These are phyloP conservation scores for Stichodactyla helianthus DNA, from an alignment of 64 coral and sea anemone species.

Conservation along the genomic window DNA sequence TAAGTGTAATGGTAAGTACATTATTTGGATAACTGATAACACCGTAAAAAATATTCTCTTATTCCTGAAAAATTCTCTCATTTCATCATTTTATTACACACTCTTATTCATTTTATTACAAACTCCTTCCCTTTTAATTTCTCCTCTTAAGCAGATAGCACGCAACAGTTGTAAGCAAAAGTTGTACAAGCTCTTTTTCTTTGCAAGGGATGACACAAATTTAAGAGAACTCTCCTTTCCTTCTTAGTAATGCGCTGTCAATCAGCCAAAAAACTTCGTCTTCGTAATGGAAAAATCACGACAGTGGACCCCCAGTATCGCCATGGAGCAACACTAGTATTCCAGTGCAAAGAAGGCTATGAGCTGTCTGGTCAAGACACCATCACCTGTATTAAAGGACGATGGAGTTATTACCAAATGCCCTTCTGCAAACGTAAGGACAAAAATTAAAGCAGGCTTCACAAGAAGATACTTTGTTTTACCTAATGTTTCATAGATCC, in stretches of 20 bases:
- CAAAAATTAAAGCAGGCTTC: not conserved
- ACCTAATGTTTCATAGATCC: too few relatives aligned
- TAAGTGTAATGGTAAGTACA: constrained; percentile 46
- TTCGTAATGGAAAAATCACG: constrained; percentile 39
- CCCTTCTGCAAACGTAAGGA: constrained; percentile 60
- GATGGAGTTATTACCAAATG: constrained; percentile 24
- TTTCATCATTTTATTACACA: not conserved
- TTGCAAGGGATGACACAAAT: not conserved
- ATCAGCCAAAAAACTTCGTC: not conserved
- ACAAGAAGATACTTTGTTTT: too few relatives aligned
- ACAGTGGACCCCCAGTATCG: constrained; percentile 44
- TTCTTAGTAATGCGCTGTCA: constrained; percentile 43
- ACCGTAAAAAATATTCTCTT: not conserved
- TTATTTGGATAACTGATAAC: too few relatives aligned
- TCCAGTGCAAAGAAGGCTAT: constrained; percentile 59
- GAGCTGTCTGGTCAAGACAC: constrained; percentile 45
- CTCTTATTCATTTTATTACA: not conserved
- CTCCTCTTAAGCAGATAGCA: not conserved
- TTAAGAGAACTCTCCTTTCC: not conserved
- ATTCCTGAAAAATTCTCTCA: not conserved
- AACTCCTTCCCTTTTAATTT: not conserved
- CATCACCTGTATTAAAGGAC: constrained; percentile 30
- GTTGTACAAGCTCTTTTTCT: not conserved
- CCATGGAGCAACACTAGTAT: constrained; percentile 49
- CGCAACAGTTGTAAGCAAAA: too few relatives aligned